Base-by-base conservation (phyloP, 64 coral and sea anemone species). In the Anthopleura sola region DNA sequence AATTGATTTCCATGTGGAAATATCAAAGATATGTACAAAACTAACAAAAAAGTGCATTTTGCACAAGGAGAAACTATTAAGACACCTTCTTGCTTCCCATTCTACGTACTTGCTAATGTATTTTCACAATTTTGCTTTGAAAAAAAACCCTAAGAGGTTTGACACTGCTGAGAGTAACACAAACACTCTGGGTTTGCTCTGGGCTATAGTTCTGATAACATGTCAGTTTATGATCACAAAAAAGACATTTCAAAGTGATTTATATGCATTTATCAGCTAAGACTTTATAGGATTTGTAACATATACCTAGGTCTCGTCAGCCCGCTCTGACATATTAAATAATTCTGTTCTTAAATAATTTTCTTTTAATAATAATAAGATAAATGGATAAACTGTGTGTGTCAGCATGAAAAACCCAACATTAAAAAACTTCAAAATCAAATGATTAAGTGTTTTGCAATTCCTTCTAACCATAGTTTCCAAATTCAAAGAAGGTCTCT, bases 241-340 rank as follows among this genome's bases (percentile, higher is more conserved):
- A 68, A 8, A 3, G 58, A 23, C 8, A 71, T 34, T 71, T 71
- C 66, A 71, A 71, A 71, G 29, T 71, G 66, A 71, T 71, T 71
- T 71, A 71, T 71, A 71, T 34, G 23, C 66, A 71, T 71, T 71
- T 71, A 71, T 34, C 66, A 71, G 66, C 31, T 13, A 71, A 71
- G 28, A 32, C 28, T 34, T 31, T 16, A 34, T 71, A 14, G 3
- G 66, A 71, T 71, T 71, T 20, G 66, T 34, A 71, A 34, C 10
- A 71, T 34, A 71, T 0, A 71, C 29, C 66, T 34, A 10, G 28
- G 16, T 34, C 66, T 71, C 66, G 12, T 36, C 66, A 71, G 24
- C 29, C 1, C 10, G 28, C 8, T n/a, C n/a, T 71, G 5, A 12
- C 6, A 15, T 29, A 36, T 31, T 71, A 66, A 66, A 71, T 71